Base-by-base conservation (phyloP, 2,888 invertebrate genomes). In the Drosophila hamatofila region DNA sequence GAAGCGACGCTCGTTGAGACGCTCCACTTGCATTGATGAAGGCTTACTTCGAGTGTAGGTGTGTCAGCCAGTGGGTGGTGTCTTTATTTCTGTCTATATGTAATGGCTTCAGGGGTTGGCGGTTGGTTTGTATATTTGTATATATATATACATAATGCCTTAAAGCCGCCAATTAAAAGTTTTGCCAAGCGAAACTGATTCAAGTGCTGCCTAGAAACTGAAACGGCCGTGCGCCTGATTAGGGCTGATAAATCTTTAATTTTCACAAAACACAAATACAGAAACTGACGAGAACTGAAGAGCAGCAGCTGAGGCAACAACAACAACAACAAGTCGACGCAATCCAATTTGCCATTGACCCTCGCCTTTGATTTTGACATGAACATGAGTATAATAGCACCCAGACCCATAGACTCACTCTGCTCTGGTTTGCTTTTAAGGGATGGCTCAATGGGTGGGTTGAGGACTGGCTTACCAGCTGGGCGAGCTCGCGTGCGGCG, bases 111-210 rank as follows among this genome's bases (percentile, higher is more conserved):
- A n/a, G 48, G 30, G 27, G 30, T 21, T 33, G 14, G 18, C 8
- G 3, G 18, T 33, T 18, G 30, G 14, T 8, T n/a, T 7, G 2
- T 18, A 33, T 7, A 8, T 16, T 16, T 16, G 6, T 37, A 37
- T 37, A 9, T 18, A 12, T 18, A 25, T 18, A 18, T 18, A 64
- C 64, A 78, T 81, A 81, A 83, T 78, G 75, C 79, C 74, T 85
- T 86, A 78, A 88, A 86, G 81, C 84, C 86, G 83, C 58, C 78
- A 88, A 89, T 88, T 86, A 88, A 81, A 86, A 88, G 89, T 85
- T 88, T 88, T 65, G 42, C 27, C 51, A 37, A 46, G 58, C 59
- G 42, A n/a, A 41, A 61, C 51, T 55, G 57, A 70, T 56, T 61
- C 27, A 48, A 33, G 59, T 60, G 33, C 49, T 25, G 46, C 23